These are phyloP conservation scores for Sphaerophoria rueppellii DNA, from an alignment of 2,888 invertebrate genomes.

Conservation along the genomic window DNA sequence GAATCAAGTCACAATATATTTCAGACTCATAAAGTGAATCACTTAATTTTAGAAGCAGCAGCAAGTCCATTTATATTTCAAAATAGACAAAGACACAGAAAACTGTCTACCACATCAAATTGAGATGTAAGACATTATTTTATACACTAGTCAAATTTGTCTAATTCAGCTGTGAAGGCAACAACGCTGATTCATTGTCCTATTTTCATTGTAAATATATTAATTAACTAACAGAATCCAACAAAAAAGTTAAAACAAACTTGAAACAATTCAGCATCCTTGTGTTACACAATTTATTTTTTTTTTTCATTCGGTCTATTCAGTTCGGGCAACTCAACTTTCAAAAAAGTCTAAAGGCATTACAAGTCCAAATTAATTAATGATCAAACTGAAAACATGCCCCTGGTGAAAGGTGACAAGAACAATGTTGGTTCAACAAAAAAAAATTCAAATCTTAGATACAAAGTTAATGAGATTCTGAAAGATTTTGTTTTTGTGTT, in stretches of 20 bases:
- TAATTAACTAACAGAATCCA: conserved; percentile 2
- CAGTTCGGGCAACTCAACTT: neutral
- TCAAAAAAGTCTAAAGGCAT: neutral
- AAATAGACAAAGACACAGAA: neutral
- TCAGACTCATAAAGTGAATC: neutral
- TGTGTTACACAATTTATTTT: neutral
- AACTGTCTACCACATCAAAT: neutral
- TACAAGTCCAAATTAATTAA: conserved; percentile 27
- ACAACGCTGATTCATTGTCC: neutral
- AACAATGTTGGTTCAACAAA: conserved; percentile 4
- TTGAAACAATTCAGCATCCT: neutral
- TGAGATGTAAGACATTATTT: neutral
- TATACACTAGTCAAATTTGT: neutral
- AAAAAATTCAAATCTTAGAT: neutral
- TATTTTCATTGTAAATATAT: neutral
- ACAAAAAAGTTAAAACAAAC: neutral
- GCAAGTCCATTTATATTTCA: neutral
- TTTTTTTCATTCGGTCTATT: neutral
- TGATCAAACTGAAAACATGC: conserved; percentile 10
- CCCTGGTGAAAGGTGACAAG: conserved; percentile 9
- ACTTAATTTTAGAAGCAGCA: conserved; percentile 1
- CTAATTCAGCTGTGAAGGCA: conserved; percentile 2
- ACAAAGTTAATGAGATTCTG: conserved; percentile 10
- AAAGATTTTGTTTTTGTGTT: conserved; percentile 13
- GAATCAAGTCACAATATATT: neutral